Conservation (phyloP, 2,888 invertebrate genomes). For the Hermodice carunculata region DNA sequence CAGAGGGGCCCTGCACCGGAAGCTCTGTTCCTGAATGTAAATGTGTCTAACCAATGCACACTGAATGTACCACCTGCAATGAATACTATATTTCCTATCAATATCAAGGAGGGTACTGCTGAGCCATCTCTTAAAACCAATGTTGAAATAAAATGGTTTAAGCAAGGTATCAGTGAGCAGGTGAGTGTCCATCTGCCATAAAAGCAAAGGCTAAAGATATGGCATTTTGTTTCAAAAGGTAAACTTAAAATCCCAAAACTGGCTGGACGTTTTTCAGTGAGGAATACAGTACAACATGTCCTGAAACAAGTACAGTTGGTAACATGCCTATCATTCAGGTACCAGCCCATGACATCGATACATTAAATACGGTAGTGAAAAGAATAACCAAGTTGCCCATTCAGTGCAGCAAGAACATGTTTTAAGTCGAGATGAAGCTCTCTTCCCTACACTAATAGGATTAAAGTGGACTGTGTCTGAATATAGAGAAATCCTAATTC, state of each 20-base stretch:
- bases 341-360: not conserved
- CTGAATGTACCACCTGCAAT: conserved; percentile 1
- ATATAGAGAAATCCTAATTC: too few species aligned
- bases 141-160: too few species aligned
- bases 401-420: not conserved
- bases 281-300: not conserved
- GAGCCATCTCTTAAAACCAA: too few species aligned
- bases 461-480: not conserved
- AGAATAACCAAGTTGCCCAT: not conserved
- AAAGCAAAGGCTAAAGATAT: too few species aligned
- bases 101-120: not conserved
- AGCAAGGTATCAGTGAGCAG: too few species aligned
- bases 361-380: too few species aligned
- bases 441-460: too few species aligned
- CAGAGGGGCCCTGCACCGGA: not conserved
- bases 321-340: not conserved
- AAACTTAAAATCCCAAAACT: not conserved
- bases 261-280: not conserved
- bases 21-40: not conserved
- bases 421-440: too few species aligned
- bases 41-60: not conserved
- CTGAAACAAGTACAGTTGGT: not conserved
- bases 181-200: too few species aligned
- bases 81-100: not conserved
- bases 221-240: too few species aligned